Conservation (phyloP, 2,888 invertebrate species). For the Anagyrus pseudococci region DNA sequence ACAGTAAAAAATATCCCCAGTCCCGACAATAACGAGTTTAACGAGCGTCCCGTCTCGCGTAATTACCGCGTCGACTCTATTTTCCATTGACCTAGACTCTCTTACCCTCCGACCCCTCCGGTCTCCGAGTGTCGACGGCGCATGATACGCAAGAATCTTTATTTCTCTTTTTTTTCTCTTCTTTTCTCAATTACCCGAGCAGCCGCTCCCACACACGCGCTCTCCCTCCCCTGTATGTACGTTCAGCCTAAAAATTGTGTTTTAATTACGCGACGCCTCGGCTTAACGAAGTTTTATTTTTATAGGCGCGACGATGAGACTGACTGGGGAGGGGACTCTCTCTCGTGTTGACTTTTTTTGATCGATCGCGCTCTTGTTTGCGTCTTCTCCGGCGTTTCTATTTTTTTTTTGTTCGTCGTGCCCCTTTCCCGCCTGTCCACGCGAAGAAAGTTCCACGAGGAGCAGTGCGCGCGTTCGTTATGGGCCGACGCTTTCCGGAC, state of each 20-base stretch:
- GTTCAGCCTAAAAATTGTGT: slow-evolving; percentile 10
- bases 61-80: too few species aligned
- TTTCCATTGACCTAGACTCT: too few species aligned
- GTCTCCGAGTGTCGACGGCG: too few species aligned
- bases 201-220: too few species aligned
- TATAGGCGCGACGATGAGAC: background rate
- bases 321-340: background rate
- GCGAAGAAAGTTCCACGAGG: background rate
- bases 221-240: background rate
- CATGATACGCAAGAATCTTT: too few species aligned
- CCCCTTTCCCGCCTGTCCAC: slow-evolving; percentile 1
- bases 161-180: too few species aligned
- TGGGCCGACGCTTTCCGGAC: background rate
- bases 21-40: too few species aligned
- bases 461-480: slow-evolving; percentile 9
- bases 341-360: background rate
- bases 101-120: too few species aligned
- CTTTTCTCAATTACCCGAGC: too few species aligned
- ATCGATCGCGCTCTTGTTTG: background rate
- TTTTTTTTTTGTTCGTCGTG: slow-evolving; percentile 7
- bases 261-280: slow-evolving; percentile 17
- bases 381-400: background rate
- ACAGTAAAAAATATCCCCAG: too few species aligned
- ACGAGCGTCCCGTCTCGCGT: too few species aligned
- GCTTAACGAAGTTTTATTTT: slow-evolving; percentile 27